Evolutionary conservation across 2,797 vertebrate species (phyloP).

Genomic region (Sebastes cheni): DNA sequence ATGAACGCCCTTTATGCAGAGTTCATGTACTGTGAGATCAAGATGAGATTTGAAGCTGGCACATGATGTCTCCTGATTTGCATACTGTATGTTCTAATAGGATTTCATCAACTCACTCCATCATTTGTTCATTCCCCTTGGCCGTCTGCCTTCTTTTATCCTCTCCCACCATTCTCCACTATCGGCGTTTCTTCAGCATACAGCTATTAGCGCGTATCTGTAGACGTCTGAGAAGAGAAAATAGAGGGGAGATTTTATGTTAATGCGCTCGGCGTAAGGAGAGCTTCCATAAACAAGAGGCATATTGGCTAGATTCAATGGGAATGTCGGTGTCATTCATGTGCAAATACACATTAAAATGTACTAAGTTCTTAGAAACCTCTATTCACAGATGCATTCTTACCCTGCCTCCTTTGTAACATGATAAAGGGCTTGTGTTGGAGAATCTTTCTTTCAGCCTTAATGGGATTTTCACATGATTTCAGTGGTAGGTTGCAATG

Average conservation of each 20-base stretch:
- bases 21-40: constrained; percentile 41
- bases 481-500: constrained; percentile 19
- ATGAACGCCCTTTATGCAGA: constrained; percentile 28
- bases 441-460: constrained; percentile 21
- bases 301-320: constrained; percentile 18
- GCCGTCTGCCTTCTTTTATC: constrained; percentile 19
- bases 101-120: constrained; percentile 44
- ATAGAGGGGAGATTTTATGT: constrained; percentile 14
- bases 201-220: constrained; percentile 27
- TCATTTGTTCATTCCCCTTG: constrained; percentile 38
- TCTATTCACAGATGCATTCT: constrained; percentile 19
- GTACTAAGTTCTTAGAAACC: constrained; percentile 6
- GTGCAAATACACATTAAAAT: constrained; percentile 51
- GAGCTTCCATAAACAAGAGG: constrained; percentile 39
- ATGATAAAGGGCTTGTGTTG: constrained; percentile 26
- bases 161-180: not conserved
- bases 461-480: constrained; percentile 47
- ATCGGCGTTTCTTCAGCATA: constrained; percentile 3
- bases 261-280: constrained; percentile 11
- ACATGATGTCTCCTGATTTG: constrained; percentile 46
- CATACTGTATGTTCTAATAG: constrained; percentile 47
- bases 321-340: constrained; percentile 33
- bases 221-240: constrained; percentile 10
- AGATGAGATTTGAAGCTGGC: constrained; percentile 44
- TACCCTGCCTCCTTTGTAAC: constrained; percentile 15